Evolutionary conservation across 2,113 vertebrate species (phyloP).

Genomic region (Etia nguti): DNA sequence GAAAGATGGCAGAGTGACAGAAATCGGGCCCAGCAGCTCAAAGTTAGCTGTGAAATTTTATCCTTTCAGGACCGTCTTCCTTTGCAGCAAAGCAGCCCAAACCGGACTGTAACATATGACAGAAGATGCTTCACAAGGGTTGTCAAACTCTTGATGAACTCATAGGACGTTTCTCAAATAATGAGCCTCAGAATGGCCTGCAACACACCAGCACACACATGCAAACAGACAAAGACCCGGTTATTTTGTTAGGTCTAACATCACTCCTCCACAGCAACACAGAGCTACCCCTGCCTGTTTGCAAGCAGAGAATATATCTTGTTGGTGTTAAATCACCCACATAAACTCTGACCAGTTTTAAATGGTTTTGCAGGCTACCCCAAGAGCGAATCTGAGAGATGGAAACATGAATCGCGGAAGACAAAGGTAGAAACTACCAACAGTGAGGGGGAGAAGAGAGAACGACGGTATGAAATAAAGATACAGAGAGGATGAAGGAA

Average conservation of each 20-base stretch:
- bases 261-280: background rate
- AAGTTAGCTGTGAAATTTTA: background rate
- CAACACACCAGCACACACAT: background rate
- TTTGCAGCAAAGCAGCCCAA: background rate
- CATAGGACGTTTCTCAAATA: background rate
- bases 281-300: background rate
- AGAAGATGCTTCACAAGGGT: background rate
- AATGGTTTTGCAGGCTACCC: slow-evolving; percentile 8
- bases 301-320: background rate
- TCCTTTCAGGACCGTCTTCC: background rate
- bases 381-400: background rate
- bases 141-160: background rate
- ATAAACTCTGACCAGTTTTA: slow-evolving; percentile 1
- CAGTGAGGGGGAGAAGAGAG: background rate
- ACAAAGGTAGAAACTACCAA: background rate
- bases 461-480: background rate
- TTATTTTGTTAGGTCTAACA: background rate
- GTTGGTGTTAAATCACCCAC: background rate
- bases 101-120: background rate
- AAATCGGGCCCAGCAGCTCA: background rate
- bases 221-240: background rate
- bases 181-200: background rate
- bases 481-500: background rate
- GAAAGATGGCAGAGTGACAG: background rate
- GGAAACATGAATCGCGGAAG: background rate